Conservation (phyloP, 2,888 invertebrate species). For the Athalia cordata region DNA sequence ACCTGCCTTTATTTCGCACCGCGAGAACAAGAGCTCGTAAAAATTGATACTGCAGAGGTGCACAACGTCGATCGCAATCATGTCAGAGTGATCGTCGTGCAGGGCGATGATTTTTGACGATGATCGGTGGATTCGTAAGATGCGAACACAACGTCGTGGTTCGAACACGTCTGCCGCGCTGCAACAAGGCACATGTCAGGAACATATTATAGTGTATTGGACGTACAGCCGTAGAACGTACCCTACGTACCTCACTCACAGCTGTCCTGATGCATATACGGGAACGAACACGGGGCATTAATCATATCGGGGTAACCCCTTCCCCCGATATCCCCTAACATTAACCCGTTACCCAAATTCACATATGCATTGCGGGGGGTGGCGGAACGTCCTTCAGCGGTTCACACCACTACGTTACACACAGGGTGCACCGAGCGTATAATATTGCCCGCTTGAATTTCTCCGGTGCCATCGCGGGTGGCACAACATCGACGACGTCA, state of each 20-base stretch:
- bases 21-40: too few relatives aligned
- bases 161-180: slow-evolving; percentile 23
- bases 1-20: too few relatives aligned
- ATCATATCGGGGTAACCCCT: slow-evolving; percentile 62
- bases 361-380: not conserved
- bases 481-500: not conserved
- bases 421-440: not conserved
- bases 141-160: slow-evolving; percentile 4
- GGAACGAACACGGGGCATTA: slow-evolving; percentile 61
- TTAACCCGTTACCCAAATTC: slow-evolving; percentile 25
- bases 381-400: not conserved
- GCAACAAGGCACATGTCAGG: slow-evolving; percentile 37
- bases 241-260: slow-evolving; percentile 62
- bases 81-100: too few relatives aligned
- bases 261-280: slow-evolving; percentile 61
- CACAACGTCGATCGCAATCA: too few relatives aligned
- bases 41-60: too few relatives aligned
- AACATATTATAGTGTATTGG: slow-evolving; percentile 36
- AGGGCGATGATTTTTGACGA: not conserved
- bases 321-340: slow-evolving; percentile 33
- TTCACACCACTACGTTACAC: not conserved
- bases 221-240: slow-evolving; percentile 33
- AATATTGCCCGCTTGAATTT: slow-evolving; percentile 24
- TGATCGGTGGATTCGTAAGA: not conserved
- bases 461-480: not conserved